A percentile compares a stretch with the other conserved stretches of the same genome.
phyloP scores from a whole-genome alignment of 1,140 invertebrate species.

The Agrypnia vestita region DNA sequence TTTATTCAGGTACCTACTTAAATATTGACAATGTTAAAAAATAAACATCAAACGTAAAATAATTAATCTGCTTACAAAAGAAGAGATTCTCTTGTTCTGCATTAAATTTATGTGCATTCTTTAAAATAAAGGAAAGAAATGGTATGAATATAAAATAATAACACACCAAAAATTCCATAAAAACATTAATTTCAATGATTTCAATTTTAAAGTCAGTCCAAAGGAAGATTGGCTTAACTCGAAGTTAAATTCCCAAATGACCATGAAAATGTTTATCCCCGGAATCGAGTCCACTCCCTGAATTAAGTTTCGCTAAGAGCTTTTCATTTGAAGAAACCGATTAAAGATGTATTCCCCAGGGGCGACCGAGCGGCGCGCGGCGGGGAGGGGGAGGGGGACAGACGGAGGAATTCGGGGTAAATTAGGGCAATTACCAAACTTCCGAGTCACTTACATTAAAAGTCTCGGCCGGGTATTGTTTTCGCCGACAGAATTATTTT shows the following conservation, averaged over 20 bases:
- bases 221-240: background rate
- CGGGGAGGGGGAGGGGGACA: constrained; percentile 4
- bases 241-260: constrained; percentile 16
- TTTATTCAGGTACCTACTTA: no score
- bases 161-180: no score
- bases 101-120: no score
- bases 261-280: constrained; percentile 19
- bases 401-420: constrained; percentile 51
- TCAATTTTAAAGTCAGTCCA: no score
- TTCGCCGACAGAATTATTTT: constrained; percentile 57
- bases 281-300: background rate
- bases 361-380: constrained; percentile 4
- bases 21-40: no score
- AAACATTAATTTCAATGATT: no score
- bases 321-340: constrained; percentile 34
- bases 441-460: constrained; percentile 58
- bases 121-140: no score
- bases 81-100: no score
- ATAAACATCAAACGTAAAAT: no score
- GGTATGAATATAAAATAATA: no score
- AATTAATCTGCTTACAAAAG: no score
- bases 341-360: constrained; percentile 33
- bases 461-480: constrained; percentile 55
- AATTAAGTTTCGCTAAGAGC: constrained; percentile 26
- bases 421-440: constrained; percentile 61